phyloP scores from a whole-genome alignment of 2,113 vertebrate species.

The Phylloscopus trochilus region DNA sequence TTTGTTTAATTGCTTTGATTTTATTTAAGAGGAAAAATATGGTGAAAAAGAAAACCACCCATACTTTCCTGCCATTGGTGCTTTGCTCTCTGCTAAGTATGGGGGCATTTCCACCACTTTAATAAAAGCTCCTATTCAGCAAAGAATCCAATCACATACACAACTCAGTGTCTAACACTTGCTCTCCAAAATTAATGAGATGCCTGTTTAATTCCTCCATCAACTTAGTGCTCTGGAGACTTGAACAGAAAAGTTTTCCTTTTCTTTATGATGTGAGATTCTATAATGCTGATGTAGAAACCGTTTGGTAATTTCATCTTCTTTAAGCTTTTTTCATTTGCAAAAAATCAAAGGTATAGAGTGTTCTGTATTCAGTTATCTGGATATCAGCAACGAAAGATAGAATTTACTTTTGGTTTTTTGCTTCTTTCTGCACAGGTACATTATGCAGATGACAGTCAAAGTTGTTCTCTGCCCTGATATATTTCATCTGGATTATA shows the following conservation, averaged over 20 bases:
- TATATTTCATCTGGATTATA: not conserved
- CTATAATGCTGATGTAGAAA: not conserved
- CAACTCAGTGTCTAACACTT: not conserved
- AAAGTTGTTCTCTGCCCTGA: not conserved
- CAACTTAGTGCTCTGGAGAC: not conserved
- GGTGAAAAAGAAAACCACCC: not conserved
- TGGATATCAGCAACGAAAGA: not conserved
- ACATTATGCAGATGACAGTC: not conserved
- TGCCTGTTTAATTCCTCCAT: not conserved
- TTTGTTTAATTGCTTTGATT: not conserved
- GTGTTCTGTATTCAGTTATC: not conserved
- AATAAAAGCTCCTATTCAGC: not conserved
- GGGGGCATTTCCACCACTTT: not conserved
- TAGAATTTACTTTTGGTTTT: not conserved
- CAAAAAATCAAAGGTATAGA: not conserved
- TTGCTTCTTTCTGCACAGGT: not conserved
- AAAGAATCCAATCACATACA: not conserved
- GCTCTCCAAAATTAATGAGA: not conserved
- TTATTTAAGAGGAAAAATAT: not conserved
- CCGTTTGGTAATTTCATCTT: not conserved
- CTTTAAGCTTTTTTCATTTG: not conserved
- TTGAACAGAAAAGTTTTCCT: not conserved
- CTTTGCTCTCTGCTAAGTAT: not conserved
- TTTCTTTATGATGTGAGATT: not conserved
- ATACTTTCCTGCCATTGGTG: not conserved